These are phyloP conservation scores for Camponotus floridanus DNA, from an alignment of 1,140 invertebrate species.

Conservation along the genomic window DNA sequence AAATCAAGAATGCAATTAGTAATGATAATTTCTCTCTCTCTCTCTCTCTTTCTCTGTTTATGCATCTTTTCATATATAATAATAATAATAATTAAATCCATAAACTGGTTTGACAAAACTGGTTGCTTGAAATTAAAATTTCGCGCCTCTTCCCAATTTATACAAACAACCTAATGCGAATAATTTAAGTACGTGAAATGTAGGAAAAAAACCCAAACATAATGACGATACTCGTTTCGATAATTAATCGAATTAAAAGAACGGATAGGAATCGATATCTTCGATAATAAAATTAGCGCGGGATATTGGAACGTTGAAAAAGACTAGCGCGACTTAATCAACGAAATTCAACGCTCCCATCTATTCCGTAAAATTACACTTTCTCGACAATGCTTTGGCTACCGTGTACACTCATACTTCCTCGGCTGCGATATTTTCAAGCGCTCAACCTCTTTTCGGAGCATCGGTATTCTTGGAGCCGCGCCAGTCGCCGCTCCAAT, in stretches of 20 bases:
- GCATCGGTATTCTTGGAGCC: slow-evolving; percentile 23
- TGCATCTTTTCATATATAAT: slow-evolving; percentile 11
- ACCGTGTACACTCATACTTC: neutral
- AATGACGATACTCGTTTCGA: neutral
- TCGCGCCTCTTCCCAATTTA: neutral
- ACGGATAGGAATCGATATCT: neutral
- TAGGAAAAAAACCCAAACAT: neutral
- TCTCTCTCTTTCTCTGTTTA: neutral
- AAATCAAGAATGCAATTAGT: slow-evolving; percentile 47
- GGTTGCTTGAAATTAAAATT: slow-evolving; percentile 22
- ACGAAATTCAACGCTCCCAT: neutral
- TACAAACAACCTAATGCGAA: slow-evolving; percentile 16
- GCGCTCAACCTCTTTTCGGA: neutral
- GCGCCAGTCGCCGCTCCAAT: neutral
- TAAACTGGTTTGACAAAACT: slow-evolving; percentile 1
- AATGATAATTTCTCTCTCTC: slow-evolving; percentile 11
- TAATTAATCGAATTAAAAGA: slow-evolving; percentile 38
- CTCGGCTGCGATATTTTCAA: neutral
- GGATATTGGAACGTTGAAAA: neutral
- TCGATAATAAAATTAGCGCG: neutral
- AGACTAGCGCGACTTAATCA: neutral
- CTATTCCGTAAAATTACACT: neutral
- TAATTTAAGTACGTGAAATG: slow-evolving; percentile 17
- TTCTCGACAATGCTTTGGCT: neutral
- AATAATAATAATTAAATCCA: slow-evolving; percentile 8